Percentiles rank a stretch among this genome's conserved stretches.
Evolutionary conservation across 2,888 invertebrate species (phyloP).

Genomic region (Troides helena): DNA sequence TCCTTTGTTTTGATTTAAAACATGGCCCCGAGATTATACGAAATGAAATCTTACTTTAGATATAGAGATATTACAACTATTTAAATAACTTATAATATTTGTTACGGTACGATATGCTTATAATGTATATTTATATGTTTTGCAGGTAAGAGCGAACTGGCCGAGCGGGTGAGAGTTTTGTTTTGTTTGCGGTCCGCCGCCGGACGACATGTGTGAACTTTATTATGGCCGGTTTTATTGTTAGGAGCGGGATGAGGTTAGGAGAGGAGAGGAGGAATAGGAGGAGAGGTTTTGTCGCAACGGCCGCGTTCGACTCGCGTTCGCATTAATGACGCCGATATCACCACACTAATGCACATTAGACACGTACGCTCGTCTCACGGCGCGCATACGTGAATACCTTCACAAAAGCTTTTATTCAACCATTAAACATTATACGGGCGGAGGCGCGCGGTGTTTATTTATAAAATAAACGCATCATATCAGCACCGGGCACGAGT

Average conservation of each 20-base stretch:
- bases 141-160: slow-evolving; percentile 66
- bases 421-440: slow-evolving; percentile 1
- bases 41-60: slow-evolving; percentile 14
- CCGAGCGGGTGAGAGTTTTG: slow-evolving; percentile 58
- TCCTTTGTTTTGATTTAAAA: slow-evolving; percentile 37
- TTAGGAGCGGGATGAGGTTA: slow-evolving; percentile 40
- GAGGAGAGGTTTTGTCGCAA: slow-evolving; percentile 31
- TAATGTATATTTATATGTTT: slow-evolving; percentile 57
- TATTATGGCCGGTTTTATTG: slow-evolving; percentile 64
- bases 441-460: background rate
- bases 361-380: slow-evolving; percentile 23
- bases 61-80: slow-evolving; percentile 1
- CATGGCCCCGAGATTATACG: slow-evolving; percentile 29
- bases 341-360: slow-evolving; percentile 37
- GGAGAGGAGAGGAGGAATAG: slow-evolving; percentile 32
- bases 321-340: slow-evolving; percentile 46
- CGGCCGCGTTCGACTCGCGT: slow-evolving; percentile 42
- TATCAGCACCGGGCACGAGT: slow-evolving; percentile 40
- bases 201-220: slow-evolving; percentile 67
- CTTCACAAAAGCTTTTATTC: slow-evolving; percentile 10
- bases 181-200: slow-evolving; percentile 55
- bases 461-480: slow-evolving; percentile 6
- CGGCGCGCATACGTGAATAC: background rate
- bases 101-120: background rate
- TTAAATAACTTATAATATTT: background rate